Evolutionary conservation across 1,140 invertebrate species (phyloP).

Genomic region (Ladona fulva): DNA sequence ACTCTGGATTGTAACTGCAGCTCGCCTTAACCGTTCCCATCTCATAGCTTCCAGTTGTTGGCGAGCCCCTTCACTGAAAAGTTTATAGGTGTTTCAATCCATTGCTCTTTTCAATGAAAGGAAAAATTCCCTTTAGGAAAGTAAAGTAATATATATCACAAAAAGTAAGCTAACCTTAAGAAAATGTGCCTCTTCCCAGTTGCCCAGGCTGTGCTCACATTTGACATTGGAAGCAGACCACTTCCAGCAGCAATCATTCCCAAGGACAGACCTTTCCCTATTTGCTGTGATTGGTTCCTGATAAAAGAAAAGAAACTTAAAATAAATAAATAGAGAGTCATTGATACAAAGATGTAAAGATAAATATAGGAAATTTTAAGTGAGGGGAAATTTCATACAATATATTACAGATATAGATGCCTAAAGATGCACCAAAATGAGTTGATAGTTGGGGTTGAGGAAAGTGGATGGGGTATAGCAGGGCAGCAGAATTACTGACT

Average conservation of each 20-base stretch:
- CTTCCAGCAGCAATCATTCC: neutral
- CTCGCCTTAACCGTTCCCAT: conserved; percentile 61
- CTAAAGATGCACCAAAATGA: no score
- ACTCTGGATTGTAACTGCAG: conserved; percentile 65
- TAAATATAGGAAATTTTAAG: no score
- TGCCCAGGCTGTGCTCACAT: conserved; percentile 68
- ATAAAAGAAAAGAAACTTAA: neutral
- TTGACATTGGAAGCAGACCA: neutral
- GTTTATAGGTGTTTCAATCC: no score
- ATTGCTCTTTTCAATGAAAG: no score
- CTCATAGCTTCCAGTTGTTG: conserved; percentile 78
- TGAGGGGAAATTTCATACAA: no score
- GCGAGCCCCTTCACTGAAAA: conserved; percentile 74
- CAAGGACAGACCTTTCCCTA: neutral
- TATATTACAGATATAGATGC: no score
- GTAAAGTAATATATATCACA: neutral
- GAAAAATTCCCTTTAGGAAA: no score
- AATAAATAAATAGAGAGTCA: no score
- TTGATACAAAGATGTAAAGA: no score
- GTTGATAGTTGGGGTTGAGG: no score
- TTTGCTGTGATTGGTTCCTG: neutral
- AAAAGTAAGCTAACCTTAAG: conserved; percentile 43
- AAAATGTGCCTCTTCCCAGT: conserved; percentile 88
- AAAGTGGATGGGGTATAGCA: no score
- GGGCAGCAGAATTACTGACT: no score